Evolutionary conservation across 1,140 invertebrate species (phyloP), one percentile per base, ranked within the genome.

Genomic region (Anoplophora glabripennis): DNA sequence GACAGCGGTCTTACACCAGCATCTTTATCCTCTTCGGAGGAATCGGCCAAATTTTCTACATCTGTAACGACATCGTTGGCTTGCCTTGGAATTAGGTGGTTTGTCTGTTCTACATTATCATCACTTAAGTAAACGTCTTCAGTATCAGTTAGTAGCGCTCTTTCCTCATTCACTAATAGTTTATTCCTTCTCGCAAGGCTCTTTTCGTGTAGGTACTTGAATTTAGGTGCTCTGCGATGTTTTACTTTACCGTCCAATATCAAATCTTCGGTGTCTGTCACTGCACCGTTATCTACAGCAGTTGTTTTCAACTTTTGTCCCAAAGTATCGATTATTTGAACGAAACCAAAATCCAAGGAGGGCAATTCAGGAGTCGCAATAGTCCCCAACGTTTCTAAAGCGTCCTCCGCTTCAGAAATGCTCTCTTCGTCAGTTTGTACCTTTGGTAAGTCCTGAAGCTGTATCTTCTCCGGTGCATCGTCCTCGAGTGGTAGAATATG

Each of bases 81-180:
- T 9, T 34, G 10, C 44, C 38, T 17, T 12, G 34, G 28, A 12
- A 49, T 7, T 0, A 54, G 37, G 18, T 41, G 42, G n/a, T 21
- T 28, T 11, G 33, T 42, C 12, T 44, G n/a, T 54, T 36, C 42
- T 15, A n/a, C 28, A 36, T 46, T 45, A 10, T 41, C 15, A 57
- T 82, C 80, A 64, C 76, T 80, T 1, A 81, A 54, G 28, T 77
- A 75, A 53, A 84, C 65, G 60, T 83, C 81, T 66, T 83, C 82
- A 17, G 76, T 72, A 72, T 84, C 82, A 14, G 82, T 83, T 53
- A 45, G 42, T 44, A 7, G 8, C 14, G 38, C 8, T 53, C 52
- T 53, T 10, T 17, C 15, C 4, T 58, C 48, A 37, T 57, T 51
- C 51, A 38, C n/a, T 36, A 35, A 18, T 4, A 55, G 48, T 15